These are phyloP conservation scores for Megalops cyprinoides DNA, from an alignment of 2,797 vertebrate species.

Conservation along the genomic window DNA sequence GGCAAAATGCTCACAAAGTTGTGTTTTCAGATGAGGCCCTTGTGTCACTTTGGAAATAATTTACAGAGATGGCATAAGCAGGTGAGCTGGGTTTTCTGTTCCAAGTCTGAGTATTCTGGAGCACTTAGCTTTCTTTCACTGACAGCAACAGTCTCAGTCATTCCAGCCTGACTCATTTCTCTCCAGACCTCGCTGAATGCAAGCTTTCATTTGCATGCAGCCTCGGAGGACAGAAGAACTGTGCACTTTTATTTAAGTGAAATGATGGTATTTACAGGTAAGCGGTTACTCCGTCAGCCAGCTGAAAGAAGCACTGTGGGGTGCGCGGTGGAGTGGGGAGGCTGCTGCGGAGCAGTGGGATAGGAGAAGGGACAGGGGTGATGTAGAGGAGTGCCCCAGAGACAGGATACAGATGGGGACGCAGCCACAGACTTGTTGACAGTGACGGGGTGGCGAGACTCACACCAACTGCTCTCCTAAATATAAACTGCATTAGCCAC, in stretches of 20 bases:
- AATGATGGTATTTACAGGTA: background rate
- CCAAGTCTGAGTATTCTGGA: background rate
- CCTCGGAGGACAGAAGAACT: background rate
- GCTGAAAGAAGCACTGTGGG: slow-evolving; percentile 18
- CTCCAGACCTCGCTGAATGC: background rate
- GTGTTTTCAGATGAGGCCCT: background rate
- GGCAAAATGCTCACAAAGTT: background rate
- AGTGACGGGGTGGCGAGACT: background rate
- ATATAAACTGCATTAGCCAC: slow-evolving; percentile 2
- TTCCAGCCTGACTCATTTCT: slow-evolving; percentile 6
- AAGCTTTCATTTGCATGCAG: background rate
- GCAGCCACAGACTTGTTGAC: slow-evolving; percentile 37
- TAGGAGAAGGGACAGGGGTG: background rate
- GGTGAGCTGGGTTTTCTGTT: background rate
- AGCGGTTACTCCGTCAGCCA: background rate
- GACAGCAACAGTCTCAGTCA: background rate
- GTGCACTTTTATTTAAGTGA: background rate
- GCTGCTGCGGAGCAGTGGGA: slow-evolving; percentile 17
- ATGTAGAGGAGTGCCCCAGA: slow-evolving; percentile 33
- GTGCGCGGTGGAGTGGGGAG: slow-evolving; percentile 21
- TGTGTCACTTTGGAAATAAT: too few relatives aligned
- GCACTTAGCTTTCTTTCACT: background rate
- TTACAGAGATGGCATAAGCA: background rate
- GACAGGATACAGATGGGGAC: slow-evolving; percentile 53
- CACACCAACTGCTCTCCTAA: slow-evolving; percentile 7